Percentiles rank a stretch among this genome's conserved stretches.
Conservation (phyloP, 2,113 vertebrate genomes). For the Lepus europaeus region DNA sequence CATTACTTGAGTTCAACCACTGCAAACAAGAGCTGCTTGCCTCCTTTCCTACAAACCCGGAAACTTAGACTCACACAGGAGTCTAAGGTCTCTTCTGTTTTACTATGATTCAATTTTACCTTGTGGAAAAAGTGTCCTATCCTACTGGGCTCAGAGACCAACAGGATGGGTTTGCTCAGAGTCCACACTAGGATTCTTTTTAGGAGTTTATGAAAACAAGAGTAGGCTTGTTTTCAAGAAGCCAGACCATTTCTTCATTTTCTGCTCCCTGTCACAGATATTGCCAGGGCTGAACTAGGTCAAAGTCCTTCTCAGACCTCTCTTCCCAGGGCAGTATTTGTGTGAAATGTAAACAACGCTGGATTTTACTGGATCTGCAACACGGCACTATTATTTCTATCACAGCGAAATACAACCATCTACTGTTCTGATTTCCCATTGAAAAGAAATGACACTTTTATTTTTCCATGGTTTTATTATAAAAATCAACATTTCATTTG, state of each 20-base stretch:
- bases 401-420: conserved; percentile 1
- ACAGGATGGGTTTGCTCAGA: too few species aligned
- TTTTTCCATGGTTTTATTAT: conserved; percentile 95
- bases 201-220: neutral
- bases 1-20: neutral
- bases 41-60: neutral
- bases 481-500: conserved; percentile 96
- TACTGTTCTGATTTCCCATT: conserved; percentile 39
- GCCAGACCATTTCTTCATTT: neutral
- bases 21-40: neutral
- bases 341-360: conserved; percentile 30
- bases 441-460: conserved; percentile 63
- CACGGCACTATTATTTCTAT: neutral
- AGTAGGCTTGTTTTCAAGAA: neutral
- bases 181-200: neutral
- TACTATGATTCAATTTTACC: neutral
- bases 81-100: neutral
- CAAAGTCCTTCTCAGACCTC: neutral
- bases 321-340: neutral
- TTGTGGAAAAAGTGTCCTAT: neutral
- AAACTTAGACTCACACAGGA: neutral
- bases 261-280: neutral
- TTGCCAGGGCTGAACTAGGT: neutral
- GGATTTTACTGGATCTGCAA: neutral
- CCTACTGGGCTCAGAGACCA: neutral